Conservation (phyloP, 2,797 vertebrate genomes). For the Catamblyrhynchus diadema region DNA sequence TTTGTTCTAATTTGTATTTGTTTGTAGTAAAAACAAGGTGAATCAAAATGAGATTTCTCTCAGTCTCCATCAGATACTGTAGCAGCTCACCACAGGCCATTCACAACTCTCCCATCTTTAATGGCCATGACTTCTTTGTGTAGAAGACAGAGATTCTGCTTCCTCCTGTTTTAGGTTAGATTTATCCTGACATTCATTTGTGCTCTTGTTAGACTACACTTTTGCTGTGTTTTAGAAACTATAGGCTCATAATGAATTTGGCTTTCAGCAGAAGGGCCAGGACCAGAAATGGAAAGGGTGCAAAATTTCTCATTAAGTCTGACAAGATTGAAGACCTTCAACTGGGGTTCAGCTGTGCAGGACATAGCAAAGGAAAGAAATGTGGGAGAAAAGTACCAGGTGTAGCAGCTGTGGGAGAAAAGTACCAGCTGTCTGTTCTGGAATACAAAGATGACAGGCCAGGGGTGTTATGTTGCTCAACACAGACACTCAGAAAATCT, state of each 20-base stretch:
- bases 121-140: not conserved
- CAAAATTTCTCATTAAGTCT: not conserved
- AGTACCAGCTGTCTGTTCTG: not conserved
- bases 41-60: not conserved
- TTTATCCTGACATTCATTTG: not conserved
- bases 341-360: not conserved
- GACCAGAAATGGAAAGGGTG: not conserved
- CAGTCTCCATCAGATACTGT: not conserved
- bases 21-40: not conserved
- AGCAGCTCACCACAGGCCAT: not conserved
- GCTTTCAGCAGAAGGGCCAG: not conserved
- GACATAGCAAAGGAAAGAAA: not conserved
- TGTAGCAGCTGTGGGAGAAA: not conserved
- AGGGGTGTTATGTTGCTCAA: not conserved
- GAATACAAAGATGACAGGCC: not conserved
- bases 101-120: not conserved
- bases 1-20: not conserved
- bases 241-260: not conserved
- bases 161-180: not conserved
- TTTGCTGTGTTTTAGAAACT: not conserved
- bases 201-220: not conserved
- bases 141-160: not conserved
- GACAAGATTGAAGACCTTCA: not conserved
- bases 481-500: not conserved
- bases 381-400: not conserved